Evolutionary conservation across 2,113 vertebrate species (phyloP).

Genomic region (Gorsachius goisagi): DNA sequence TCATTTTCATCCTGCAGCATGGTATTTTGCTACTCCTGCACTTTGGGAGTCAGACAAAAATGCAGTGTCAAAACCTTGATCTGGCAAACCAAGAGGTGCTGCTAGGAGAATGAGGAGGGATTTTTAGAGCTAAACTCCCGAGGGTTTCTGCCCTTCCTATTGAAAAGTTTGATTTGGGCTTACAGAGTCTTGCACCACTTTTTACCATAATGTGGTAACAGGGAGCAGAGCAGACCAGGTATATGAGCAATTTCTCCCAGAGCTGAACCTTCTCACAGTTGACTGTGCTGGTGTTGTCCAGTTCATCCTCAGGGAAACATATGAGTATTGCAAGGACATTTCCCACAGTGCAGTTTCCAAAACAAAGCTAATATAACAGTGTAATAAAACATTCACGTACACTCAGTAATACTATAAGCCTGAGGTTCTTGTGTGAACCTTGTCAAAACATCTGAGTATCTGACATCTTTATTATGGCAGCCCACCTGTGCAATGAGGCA

Average conservation of each 20-base stretch:
- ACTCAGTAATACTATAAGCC: background rate
- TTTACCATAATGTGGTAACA: background rate
- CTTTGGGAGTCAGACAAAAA: background rate
- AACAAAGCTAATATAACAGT: background rate
- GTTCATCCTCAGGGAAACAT: background rate
- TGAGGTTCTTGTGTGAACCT: background rate
- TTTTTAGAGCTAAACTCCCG: background rate
- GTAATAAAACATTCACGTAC: background rate
- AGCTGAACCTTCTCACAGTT: background rate
- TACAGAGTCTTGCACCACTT: background rate
- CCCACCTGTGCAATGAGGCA: accelerated
- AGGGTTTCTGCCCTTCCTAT: background rate
- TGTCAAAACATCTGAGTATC: background rate
- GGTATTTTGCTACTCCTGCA: background rate
- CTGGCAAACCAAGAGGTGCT: background rate
- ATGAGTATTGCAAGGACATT: background rate
- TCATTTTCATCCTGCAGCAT: background rate
- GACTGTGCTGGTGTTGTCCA: background rate
- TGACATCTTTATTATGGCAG: background rate
- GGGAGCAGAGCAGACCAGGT: background rate
- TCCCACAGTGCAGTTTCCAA: background rate
- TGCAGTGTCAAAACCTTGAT: background rate
- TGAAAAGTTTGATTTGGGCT: background rate
- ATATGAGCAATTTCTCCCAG: background rate
- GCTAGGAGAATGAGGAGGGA: background rate